Evolutionary conservation across 2,888 invertebrate species (phyloP).

Genomic region (Teinopalpus imperialis): DNA sequence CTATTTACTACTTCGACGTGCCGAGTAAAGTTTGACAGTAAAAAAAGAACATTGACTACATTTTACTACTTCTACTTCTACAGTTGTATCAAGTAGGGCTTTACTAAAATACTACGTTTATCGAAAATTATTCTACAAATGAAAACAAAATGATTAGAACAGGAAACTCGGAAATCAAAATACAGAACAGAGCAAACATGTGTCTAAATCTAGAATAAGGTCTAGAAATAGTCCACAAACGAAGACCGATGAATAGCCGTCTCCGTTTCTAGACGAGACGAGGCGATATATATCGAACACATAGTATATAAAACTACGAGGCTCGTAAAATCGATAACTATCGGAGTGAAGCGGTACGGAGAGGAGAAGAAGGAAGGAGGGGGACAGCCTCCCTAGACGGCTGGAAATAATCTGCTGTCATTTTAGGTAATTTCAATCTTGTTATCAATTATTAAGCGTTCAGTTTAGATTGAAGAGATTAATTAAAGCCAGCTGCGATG

Average conservation of each 20-base stretch:
- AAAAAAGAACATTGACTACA: too few relatives aligned
- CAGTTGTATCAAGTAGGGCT: too few relatives aligned
- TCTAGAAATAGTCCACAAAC: constrained; percentile 7
- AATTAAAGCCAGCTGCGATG: constrained; percentile 7
- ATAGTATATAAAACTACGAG: constrained; percentile 1
- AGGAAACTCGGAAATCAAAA: not conserved
- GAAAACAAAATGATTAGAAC: not conserved
- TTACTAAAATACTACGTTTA: too few relatives aligned
- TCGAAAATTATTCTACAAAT: too few relatives aligned
- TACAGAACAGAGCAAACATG: not conserved
- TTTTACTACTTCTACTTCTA: too few relatives aligned
- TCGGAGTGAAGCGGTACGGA: constrained; percentile 5
- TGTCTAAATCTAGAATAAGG: constrained; percentile 11
- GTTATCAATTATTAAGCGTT: constrained; percentile 14
- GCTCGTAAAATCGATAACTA: constrained; percentile 21
- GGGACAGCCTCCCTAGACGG: not conserved
- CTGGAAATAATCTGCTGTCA: constrained; percentile 17
- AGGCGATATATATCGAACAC: too few relatives aligned
- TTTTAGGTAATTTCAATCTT: constrained; percentile 17
- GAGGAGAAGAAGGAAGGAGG: not conserved
- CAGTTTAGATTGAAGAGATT: constrained; percentile 14
- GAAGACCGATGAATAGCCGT: not conserved
- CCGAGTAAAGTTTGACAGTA: too few relatives aligned
- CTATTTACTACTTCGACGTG: too few relatives aligned
- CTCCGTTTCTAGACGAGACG: too few relatives aligned